Conservation (phyloP, 2,113 vertebrate species). For the Pholis gunnellus region DNA sequence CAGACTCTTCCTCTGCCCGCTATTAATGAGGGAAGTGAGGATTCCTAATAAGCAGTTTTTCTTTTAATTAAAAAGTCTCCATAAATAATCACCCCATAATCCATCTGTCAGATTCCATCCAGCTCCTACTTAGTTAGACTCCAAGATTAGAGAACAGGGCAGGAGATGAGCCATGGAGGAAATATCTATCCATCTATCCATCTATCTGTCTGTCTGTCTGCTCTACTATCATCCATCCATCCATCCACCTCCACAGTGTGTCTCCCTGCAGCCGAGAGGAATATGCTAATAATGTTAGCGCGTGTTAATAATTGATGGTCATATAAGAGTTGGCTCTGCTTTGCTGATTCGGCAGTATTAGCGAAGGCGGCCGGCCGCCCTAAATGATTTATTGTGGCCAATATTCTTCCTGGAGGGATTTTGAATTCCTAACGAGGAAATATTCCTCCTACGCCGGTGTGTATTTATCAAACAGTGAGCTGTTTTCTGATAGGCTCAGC, state of each 20-base stretch:
- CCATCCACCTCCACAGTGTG: constrained; percentile 17
- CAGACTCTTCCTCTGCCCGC: constrained; percentile 74
- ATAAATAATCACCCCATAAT: constrained; percentile 88
- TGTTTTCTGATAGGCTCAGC: constrained; percentile 66
- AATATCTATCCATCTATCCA: constrained; percentile 37
- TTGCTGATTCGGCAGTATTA: constrained; percentile 81
- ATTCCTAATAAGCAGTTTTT: constrained; percentile 87
- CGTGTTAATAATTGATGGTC: constrained; percentile 84
- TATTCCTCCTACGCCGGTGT: constrained; percentile 72
- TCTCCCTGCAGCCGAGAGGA: constrained; percentile 55
- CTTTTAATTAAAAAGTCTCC: constrained; percentile 87
- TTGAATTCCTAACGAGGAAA: constrained; percentile 82
- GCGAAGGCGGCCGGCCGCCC: constrained; percentile 58
- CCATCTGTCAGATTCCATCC: constrained; percentile 84
- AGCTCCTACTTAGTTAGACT: constrained; percentile 78
- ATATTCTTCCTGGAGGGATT: constrained; percentile 77
- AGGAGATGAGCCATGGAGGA: constrained; percentile 29
- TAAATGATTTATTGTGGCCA: constrained; percentile 83
- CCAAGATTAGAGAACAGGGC: constrained; percentile 58
- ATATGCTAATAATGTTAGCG: constrained; percentile 78
- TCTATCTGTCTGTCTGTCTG: constrained; percentile 27
- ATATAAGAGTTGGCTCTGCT: constrained; percentile 73
- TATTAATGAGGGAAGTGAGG: constrained; percentile 84
- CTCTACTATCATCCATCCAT: constrained; percentile 19
- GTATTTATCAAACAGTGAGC: constrained; percentile 71